These are phyloP conservation scores for Macropodus opercularis DNA, from an alignment of 2,797 vertebrate genomes.

Conservation along the genomic window DNA sequence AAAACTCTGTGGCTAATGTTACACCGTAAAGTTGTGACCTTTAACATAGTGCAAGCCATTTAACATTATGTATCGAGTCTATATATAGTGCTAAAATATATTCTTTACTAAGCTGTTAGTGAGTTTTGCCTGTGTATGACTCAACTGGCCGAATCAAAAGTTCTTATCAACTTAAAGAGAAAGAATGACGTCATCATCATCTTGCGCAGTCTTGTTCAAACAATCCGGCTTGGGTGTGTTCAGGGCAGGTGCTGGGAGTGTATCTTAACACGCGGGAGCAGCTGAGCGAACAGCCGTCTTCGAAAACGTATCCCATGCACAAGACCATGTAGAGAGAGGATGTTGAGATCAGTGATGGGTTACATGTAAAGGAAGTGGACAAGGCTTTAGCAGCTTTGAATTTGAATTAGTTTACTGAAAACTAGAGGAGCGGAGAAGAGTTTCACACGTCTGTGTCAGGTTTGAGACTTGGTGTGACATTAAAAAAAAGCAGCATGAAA, in stretches of 20 bases:
- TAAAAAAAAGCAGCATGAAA: slow-evolving; percentile 35
- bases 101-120: neutral
- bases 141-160: slow-evolving; percentile 8
- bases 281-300: slow-evolving; percentile 65
- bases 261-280: slow-evolving; percentile 30
- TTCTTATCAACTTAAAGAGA: neutral
- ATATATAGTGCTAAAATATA: slow-evolving; percentile 2
- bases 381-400: slow-evolving; percentile 43
- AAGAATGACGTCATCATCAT: slow-evolving; percentile 7
- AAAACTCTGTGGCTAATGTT: slow-evolving; percentile 8
- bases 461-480: slow-evolving; percentile 45
- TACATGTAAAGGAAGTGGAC: slow-evolving; percentile 21
- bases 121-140: neutral
- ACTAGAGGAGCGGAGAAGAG: slow-evolving; percentile 1
- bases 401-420: slow-evolving; percentile 44
- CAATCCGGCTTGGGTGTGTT: slow-evolving; percentile 41
- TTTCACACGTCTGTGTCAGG: slow-evolving; percentile 26
- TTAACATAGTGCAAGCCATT: slow-evolving; percentile 27
- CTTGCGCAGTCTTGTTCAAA: slow-evolving; percentile 27
- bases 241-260: slow-evolving; percentile 40
- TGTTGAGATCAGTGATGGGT: slow-evolving; percentile 14
- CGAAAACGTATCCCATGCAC: slow-evolving; percentile 19
- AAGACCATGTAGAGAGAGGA: slow-evolving; percentile 11
- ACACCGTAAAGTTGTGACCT: slow-evolving; percentile 44
- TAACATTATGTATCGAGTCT: slow-evolving; percentile 2